Percentiles rank a stretch among this genome's conserved stretches.
Evolutionary conservation across 2,797 vertebrate genomes (phyloP).

Genomic region (Nannoperca obscura): DNA sequence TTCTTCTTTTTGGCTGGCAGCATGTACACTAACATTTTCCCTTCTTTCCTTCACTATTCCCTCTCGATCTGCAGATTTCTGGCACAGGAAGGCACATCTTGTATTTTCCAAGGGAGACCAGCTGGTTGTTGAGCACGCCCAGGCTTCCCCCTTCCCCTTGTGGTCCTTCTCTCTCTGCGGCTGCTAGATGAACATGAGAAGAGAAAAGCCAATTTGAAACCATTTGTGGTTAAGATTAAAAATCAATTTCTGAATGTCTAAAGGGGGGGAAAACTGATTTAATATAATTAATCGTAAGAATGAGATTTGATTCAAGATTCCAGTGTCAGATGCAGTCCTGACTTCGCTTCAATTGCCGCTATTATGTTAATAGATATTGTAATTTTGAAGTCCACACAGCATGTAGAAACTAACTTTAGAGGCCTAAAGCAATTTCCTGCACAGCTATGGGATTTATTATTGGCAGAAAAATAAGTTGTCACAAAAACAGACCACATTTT

Average conservation of each 20-base stretch:
- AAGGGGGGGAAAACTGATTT: neutral
- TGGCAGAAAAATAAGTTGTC: constrained; percentile 13
- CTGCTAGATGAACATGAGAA: constrained; percentile 4
- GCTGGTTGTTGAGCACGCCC: constrained; percentile 55
- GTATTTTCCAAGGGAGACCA: constrained; percentile 71
- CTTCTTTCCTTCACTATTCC: constrained; percentile 47
- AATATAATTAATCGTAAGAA: constrained; percentile 7
- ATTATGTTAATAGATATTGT: constrained; percentile 2
- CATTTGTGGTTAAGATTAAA: constrained; percentile 7
- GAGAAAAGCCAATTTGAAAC: constrained; percentile 7
- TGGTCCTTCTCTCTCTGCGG: constrained; percentile 53
- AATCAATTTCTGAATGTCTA: neutral
- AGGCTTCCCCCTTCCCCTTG: constrained; percentile 62
- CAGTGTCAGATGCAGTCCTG: neutral
- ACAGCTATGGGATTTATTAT: constrained; percentile 32
- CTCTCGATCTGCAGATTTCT: constrained; percentile 59
- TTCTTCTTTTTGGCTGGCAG: constrained; percentile 41
- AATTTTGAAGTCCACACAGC: constrained; percentile 3
- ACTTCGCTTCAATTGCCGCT: neutral
- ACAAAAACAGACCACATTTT: constrained; percentile 25
- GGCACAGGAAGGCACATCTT: constrained; percentile 54
- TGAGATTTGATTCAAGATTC: neutral
- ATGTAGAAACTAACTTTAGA: neutral
- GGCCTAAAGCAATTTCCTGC: constrained; percentile 16
- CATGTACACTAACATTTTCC: constrained; percentile 65